Evolutionary conservation across 2,888 invertebrate genomes (phyloP), one percentile per base, ranked within the genome.

Genomic region (Belgica antarctica): DNA sequence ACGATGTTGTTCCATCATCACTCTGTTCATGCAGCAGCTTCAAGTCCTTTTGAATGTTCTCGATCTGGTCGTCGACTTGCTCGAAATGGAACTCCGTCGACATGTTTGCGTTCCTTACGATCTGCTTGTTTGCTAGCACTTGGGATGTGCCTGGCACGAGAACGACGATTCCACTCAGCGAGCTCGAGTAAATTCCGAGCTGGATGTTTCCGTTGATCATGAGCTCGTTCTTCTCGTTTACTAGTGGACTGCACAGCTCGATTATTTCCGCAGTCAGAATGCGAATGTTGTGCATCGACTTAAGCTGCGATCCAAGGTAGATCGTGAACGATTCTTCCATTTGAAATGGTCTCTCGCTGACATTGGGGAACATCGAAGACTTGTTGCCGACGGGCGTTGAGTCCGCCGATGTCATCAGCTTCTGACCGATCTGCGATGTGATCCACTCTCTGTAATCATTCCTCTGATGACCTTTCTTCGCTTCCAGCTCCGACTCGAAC

Each of bases 301-400:
- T 99, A 79, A 98, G 85, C 81, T 99, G 99, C 2, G 96, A 95
- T 63, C 98, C 97, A 73, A 97, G 84, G 82, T 97, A 96, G 76
- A 98, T 96, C 19, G 97, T 98, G 79, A 97, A 98, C 80, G 95
- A 96, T 82, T 97, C 97, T 81, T 96, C 96, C 76, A 94, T 79
- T 1, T 79, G 80, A 47, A 27, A 47, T 1, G 80, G 80, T 71
- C 78, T 79, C 71, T 79, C 80, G 1, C 80, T 78, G 12, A 68
- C 27, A 19, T 68, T 68, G 3, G 68, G 68, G n/a, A 68, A 68
- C 68, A 68, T 68, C 57, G 68, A 19, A 31, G 57, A 8, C 24
- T 71, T 62, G 34, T 63, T 63, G 27, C 73, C 79, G 79, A n/a
- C 79, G 79, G 61, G n/a, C 27, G 70, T 61, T 3, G 73, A 68